Evolutionary conservation across 2,797 vertebrate species (phyloP).

Genomic region (Cynodonichthys magdalenae): DNA sequence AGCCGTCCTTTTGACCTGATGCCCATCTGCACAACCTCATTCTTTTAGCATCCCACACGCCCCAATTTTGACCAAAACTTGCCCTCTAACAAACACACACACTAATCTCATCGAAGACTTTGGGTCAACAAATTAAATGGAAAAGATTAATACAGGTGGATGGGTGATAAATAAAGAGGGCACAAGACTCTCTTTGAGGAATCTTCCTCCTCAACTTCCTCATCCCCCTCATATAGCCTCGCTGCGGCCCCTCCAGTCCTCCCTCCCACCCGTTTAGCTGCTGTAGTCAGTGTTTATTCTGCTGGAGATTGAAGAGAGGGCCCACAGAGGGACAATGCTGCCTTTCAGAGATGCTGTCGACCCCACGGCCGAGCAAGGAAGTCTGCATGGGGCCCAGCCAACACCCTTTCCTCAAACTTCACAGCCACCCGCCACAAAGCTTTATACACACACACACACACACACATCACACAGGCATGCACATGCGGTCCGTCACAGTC

Average conservation of each 20-base stretch:
- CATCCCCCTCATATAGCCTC: constrained; percentile 56
- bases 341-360: constrained; percentile 80
- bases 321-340: constrained; percentile 74
- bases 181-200: constrained; percentile 66
- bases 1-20: constrained; percentile 49
- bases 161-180: constrained; percentile 38
- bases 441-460: constrained; percentile 36
- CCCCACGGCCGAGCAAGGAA: constrained; percentile 75
- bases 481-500: constrained; percentile 15
- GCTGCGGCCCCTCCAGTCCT: constrained; percentile 55
- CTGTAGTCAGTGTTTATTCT: constrained; percentile 77
- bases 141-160: constrained; percentile 32
- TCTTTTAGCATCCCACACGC: constrained; percentile 26
- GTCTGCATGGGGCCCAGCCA: constrained; percentile 76
- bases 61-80: constrained; percentile 18
- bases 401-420: constrained; percentile 81
- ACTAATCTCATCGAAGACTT: constrained; percentile 47
- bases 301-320: constrained; percentile 54
- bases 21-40: constrained; percentile 5
- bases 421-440: constrained; percentile 70
- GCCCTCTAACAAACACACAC: constrained; percentile 8
- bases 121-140: constrained; percentile 17
- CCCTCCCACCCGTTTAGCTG: constrained; percentile 52
- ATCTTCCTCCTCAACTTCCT: constrained; percentile 57
- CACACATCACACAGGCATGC: constrained; percentile 10